Base-by-base conservation (phyloP, 1,140 invertebrate genomes). In the Globodera rostochiensis region DNA sequence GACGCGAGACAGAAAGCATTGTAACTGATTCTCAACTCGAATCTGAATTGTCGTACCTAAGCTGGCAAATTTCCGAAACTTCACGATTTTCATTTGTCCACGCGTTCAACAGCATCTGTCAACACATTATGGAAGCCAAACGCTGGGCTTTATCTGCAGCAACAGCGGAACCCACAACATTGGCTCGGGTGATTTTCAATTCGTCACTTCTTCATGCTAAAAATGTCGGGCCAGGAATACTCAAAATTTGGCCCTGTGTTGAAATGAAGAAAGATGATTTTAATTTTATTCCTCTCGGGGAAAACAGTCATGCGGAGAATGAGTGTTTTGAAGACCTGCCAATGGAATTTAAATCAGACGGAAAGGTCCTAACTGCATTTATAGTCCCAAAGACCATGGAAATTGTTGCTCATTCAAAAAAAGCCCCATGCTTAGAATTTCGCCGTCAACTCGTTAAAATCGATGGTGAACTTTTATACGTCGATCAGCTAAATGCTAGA, bases 191-290 rank as follows among this genome's bases (percentile, higher is more conserved):
- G 7, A 9, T 73, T 4, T 73, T 73, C 49, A 73, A 50, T 73
- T 6, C 45, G 3, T 50, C 70, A 9, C 45, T 47, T 19, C 19
- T 73, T 4, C 70, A 73, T 73, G 70, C 70, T 47, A 73, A 73
- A n/a, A 73, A 19, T 47, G 70, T 73, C 3, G 15, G 8, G 3
- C 49, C 70, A 6, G 49, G 45, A n/a, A 8, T 73, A 4, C 7
- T 73, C 4, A 73, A n/a, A 73, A 15, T 73, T 19, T 73, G 70
- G 70, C 70, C 70, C 7, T 73, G 70, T 50, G 15, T 73, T 15
- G 45, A 13, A 13, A 11, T 73, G 3, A 50, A 73, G 6, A 8
- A 50, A 73, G 19, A 73, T 3, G 15, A 46, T 73, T 9, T 73
- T 6, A 15, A 73, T 11, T 73, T 73, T 15, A 19, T 73, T 73